Base-by-base conservation (phyloP, 2,797 vertebrate genomes). In the Atherinosoma microstoma region DNA sequence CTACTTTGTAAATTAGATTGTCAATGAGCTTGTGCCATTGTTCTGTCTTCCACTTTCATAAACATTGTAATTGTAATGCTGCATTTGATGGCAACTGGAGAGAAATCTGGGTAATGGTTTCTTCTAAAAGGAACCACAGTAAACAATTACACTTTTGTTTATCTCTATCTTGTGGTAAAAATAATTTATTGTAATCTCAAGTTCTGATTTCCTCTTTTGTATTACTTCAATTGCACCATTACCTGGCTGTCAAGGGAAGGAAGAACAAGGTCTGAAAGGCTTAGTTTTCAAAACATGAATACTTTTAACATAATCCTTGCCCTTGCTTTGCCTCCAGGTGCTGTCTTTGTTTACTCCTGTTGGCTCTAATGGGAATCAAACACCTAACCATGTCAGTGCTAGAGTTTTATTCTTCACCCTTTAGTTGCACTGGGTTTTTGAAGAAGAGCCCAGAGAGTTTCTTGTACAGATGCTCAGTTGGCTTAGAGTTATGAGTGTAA, bases 401-500 rank as follows among this genome's bases (percentile, higher is more conserved):
- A 1, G 8, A 3, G 57, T 32, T 81, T 75, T 64, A 49, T 65
- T 58, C 47, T 16, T 20, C 20, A 57, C 62, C 53, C 11, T 51
- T 45, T 62, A 78, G 65, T 47, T 75, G 42, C 54, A 10, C 27
- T 57, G 42, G 59, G 73, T 54, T 40, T 40, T 18, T 20, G 66
- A 42, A 60, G 71, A 59, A 13, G 45, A 57, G 70, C 77, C 70
- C 75, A 38, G 61, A 76, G 80, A 60, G 60, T 6, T 6, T 67
- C 24, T 35, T 29, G 24, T 58, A 58, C 29, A 53, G 66, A 60
- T 58, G 69, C 34, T 76, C 63, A 10, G 65, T 58, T 58, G 79
- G 68, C 81, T 87, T 72, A 82, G 27, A 73, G 45, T 77, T 75
- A 67, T 45, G 59, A 76, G 32, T 72, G 66, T 71, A 75, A 79